These are phyloP conservation scores for Phalanger gymnotis DNA, from an alignment of 2,797 vertebrate genomes.

Conservation along the genomic window DNA sequence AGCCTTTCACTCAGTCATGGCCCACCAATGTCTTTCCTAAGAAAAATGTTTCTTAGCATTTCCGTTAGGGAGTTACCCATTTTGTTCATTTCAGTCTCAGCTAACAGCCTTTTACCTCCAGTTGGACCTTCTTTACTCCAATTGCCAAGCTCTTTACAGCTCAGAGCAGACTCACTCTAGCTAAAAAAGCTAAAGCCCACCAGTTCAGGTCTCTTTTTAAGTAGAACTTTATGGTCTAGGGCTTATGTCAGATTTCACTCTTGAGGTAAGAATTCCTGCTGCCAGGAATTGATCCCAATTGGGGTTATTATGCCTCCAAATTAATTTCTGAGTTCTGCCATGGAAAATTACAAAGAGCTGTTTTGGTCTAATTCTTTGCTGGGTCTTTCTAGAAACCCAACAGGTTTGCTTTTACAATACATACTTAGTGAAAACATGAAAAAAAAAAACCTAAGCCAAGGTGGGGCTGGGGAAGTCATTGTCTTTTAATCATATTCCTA, in stretches of 20 bases:
- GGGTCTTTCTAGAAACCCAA: background rate
- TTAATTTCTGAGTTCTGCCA: background rate
- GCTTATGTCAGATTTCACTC: background rate
- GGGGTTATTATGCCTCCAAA: background rate
- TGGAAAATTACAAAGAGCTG: background rate
- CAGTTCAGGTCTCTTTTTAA: background rate
- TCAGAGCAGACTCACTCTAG: background rate
- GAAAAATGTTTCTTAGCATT: background rate
- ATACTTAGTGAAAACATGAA: background rate
- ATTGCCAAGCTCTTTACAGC: background rate
- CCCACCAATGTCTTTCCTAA: background rate
- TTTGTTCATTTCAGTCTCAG: background rate
- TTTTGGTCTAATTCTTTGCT: background rate
- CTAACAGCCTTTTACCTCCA: background rate
- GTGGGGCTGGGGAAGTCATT: background rate
- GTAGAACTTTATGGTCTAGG: background rate
- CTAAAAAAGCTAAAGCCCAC: background rate
- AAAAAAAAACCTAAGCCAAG: background rate
- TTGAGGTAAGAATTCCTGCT: background rate
- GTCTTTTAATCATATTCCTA: background rate
- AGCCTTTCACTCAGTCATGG: background rate
- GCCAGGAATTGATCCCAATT: background rate
- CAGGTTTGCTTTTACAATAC: background rate
- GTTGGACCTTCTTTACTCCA: background rate
- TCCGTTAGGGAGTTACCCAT: background rate